These are phyloP conservation scores for Ceratina japonica DNA, from an alignment of 1,140 invertebrate genomes.

Conservation along the genomic window DNA sequence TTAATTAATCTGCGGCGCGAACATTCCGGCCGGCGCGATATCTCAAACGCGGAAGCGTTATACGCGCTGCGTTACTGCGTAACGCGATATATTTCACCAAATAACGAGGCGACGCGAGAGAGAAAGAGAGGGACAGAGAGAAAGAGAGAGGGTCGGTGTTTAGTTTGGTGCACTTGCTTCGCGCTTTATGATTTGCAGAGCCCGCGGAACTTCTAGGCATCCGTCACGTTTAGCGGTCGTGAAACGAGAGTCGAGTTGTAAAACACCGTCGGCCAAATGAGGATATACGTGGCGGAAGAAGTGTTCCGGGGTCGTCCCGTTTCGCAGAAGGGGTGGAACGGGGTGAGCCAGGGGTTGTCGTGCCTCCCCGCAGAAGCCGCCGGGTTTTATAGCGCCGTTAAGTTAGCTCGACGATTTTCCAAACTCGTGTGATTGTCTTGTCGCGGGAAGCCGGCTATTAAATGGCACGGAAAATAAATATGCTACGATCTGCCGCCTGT, in stretches of 20 bases:
- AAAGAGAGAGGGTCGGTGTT: not conserved
- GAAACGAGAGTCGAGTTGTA: constrained; percentile 70
- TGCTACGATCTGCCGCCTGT: constrained; percentile 30
- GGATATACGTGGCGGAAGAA: constrained; percentile 70
- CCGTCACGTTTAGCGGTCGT: constrained; percentile 68
- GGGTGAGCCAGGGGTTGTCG: constrained; percentile 23
- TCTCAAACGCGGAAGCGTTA: constrained; percentile 41
- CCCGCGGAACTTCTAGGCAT: constrained; percentile 57
- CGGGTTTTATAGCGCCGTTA: constrained; percentile 65
- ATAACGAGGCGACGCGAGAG: constrained; percentile 36
- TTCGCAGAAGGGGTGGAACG: constrained; percentile 32
- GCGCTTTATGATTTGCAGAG: constrained; percentile 62
- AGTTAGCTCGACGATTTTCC: constrained; percentile 64
- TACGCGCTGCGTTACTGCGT: constrained; percentile 42
- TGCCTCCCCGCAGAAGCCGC: constrained; percentile 16
- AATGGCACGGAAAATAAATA: constrained; percentile 63
- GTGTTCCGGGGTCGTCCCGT: constrained; percentile 60
- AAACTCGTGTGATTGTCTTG: constrained; percentile 64
- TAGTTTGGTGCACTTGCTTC: not conserved
- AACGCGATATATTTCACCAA: constrained; percentile 53
- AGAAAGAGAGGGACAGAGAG: not conserved
- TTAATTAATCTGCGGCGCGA: constrained; percentile 38
- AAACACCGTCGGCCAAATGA: constrained; percentile 69
- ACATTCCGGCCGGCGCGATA: constrained; percentile 2
- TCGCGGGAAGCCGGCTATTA: constrained; percentile 54